Percentiles rank a stretch among this genome's conserved stretches.
Evolutionary conservation across 2,888 invertebrate species (phyloP).

Genomic region (Tetropium fuscum): DNA sequence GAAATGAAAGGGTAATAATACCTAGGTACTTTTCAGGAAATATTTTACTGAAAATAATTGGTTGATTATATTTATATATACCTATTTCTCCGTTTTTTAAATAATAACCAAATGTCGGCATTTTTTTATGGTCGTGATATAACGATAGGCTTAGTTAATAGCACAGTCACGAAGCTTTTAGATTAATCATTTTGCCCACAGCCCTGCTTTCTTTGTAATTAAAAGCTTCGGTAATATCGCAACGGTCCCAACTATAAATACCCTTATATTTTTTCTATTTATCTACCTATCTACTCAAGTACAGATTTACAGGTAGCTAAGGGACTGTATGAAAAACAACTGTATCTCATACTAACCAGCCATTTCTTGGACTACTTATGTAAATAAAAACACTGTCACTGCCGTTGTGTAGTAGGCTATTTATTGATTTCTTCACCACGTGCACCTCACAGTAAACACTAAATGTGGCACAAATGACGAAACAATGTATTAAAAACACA

Average conservation of each 20-base stretch:
- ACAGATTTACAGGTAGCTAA: background rate
- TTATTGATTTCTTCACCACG: conserved; percentile 21
- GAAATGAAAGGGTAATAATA: too few species aligned
- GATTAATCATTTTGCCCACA: background rate
- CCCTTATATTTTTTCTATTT: background rate
- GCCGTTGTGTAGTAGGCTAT: background rate
- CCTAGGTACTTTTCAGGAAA: too few species aligned
- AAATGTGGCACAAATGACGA: conserved; percentile 1
- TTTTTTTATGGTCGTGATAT: background rate
- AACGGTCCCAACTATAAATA: background rate
- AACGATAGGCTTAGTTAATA: background rate
- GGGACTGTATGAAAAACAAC: background rate
- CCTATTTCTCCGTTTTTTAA: too few species aligned
- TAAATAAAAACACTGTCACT: conserved; percentile 9
- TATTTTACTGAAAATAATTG: too few species aligned
- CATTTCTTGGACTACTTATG: conserved; percentile 9
- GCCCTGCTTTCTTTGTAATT: background rate
- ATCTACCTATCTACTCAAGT: background rate
- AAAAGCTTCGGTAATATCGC: background rate
- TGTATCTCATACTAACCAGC: conserved; percentile 18
- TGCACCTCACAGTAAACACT: background rate
- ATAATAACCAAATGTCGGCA: background rate
- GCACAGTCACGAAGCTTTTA: background rate
- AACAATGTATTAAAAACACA: background rate
- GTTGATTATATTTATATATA: too few species aligned